Evolutionary conservation across 2,888 invertebrate genomes (phyloP).

Genomic region (Cloeon dipterum): DNA sequence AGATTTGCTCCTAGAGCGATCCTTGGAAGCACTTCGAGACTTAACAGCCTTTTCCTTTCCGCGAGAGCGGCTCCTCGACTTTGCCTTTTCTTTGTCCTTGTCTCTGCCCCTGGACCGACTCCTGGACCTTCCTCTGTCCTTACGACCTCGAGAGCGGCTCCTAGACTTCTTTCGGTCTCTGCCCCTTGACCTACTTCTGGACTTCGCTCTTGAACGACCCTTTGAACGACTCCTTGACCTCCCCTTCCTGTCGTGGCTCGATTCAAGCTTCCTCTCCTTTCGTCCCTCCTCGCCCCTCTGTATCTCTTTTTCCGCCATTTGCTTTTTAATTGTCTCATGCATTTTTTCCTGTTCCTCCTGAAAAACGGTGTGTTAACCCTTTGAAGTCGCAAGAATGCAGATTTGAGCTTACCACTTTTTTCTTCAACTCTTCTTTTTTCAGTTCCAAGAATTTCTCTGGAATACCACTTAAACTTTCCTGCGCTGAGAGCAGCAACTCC

Average conservation of each 20-base stretch:
- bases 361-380: conserved; percentile 8
- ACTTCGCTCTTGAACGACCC: too few species aligned
- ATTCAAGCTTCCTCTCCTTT: conserved; percentile 9
- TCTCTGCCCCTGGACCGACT: not conserved
- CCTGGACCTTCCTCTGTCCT: conserved; percentile 3
- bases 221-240: too few species aligned
- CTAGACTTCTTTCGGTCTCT: conserved; percentile 15
- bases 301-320: conserved; percentile 21
- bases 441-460: conserved; percentile 85
- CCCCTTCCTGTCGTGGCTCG: conserved; percentile 13
- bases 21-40: too few species aligned
- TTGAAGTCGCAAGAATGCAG: not conserved
- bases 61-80: conserved; percentile 2
- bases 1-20: too few species aligned
- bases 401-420: conserved; percentile 42
- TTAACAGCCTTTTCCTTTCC: too few species aligned
- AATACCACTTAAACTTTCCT: conserved; percentile 86
- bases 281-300: conserved; percentile 15
- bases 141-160: conserved; percentile 4
- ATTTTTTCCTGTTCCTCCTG: conserved; percentile 60
- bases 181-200: conserved; percentile 21
- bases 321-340: conserved; percentile 26
- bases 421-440: conserved; percentile 90
- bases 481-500: conserved; percentile 84
- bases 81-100: not conserved